phyloP scores from a whole-genome alignment of 2,888 invertebrate species.

The Meteorus cinctellus region DNA sequence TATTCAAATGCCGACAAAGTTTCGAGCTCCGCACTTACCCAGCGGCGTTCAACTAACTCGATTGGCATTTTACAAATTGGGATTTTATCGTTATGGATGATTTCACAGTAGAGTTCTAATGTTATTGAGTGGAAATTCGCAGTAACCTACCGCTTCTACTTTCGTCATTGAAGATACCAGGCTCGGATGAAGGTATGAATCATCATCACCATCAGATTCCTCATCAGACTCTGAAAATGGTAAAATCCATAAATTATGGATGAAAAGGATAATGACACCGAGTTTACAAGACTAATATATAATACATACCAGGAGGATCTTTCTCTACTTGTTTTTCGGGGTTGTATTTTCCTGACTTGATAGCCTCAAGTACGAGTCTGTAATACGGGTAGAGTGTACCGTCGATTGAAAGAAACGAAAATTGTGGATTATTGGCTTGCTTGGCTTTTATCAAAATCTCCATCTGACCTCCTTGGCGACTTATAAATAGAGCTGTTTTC shows the following conservation, averaged over 20 bases:
- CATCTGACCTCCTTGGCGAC: slow-evolving; percentile 96
- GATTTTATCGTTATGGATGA: background rate
- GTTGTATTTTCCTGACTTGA: slow-evolving; percentile 80
- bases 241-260: slow-evolving; percentile 40
- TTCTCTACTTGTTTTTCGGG: slow-evolving; percentile 72
- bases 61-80: slow-evolving; percentile 44
- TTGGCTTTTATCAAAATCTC: slow-evolving; percentile 98
- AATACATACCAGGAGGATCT: slow-evolving; percentile 69
- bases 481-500: slow-evolving; percentile 92
- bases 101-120: background rate
- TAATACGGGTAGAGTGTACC: slow-evolving; percentile 92
- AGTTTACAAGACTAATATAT: slow-evolving; percentile 48
- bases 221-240: slow-evolving; percentile 62
- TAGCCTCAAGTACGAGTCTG: slow-evolving; percentile 82
- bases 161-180: slow-evolving; percentile 77
- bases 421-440: slow-evolving; percentile 94
- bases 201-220: slow-evolving; percentile 77
- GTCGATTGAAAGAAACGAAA: slow-evolving; percentile 93
- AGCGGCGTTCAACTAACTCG: slow-evolving; percentile 47
- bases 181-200: slow-evolving; percentile 90
- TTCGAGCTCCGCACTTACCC: slow-evolving; percentile 53
- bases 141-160: slow-evolving; percentile 80
- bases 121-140: background rate
- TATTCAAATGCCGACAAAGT: slow-evolving; percentile 51
- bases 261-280: slow-evolving; percentile 48